Evolutionary conservation across 2,888 invertebrate species (phyloP).

Genomic region (Nasonovia ribisnigri): DNA sequence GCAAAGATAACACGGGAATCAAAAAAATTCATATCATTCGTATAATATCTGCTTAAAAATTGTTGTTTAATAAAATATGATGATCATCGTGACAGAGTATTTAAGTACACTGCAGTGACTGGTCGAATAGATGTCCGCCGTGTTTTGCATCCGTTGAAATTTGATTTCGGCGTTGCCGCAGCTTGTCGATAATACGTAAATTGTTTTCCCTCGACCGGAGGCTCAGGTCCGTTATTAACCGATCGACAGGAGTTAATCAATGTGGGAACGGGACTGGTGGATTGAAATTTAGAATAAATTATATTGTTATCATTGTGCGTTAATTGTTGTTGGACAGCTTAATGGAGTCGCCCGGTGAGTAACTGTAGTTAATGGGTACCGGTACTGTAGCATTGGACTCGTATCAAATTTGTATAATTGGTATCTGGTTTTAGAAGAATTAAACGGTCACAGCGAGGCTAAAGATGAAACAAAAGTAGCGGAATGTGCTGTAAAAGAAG

Average conservation of each 20-base stretch:
- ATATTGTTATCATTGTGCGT: neutral
- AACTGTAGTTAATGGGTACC: neutral
- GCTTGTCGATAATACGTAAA: neutral
- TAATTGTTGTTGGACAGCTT: neutral
- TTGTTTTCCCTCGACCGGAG: neutral
- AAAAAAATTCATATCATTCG: constrained; percentile 30
- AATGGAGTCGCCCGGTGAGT: constrained; percentile 52
- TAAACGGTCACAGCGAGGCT: neutral
- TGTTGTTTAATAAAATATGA: neutral
- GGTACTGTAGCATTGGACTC: neutral
- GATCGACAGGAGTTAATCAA: neutral
- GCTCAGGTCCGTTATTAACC: neutral
- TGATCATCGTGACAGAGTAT: neutral
- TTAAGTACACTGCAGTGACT: neutral
- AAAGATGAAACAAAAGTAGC: neutral
- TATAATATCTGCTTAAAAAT: neutral
- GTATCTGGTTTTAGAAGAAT: constrained; percentile 38
- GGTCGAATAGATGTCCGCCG: neutral
- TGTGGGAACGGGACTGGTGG: neutral
- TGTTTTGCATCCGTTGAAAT: neutral
- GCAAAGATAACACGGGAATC: neutral
- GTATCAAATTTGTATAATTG: neutral
- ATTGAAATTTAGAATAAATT: neutral
- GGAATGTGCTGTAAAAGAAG: neutral
- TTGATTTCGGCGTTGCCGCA: neutral